Evolutionary conservation across 2,888 invertebrate species (phyloP).

Genomic region (Eupsilia transversa): DNA sequence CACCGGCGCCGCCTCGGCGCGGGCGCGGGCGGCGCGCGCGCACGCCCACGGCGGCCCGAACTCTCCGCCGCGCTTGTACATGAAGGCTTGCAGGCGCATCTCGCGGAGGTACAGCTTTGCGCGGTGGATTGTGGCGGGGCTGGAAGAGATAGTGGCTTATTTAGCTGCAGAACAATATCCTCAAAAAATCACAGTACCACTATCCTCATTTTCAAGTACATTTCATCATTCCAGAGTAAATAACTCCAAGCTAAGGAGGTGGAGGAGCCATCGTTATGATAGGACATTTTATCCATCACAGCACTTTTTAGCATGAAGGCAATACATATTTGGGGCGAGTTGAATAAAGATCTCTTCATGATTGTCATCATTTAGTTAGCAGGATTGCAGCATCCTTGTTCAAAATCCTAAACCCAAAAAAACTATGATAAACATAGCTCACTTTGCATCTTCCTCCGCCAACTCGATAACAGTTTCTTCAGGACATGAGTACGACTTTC

Average conservation of each 20-base stretch:
- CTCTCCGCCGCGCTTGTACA: slow-evolving; percentile 94
- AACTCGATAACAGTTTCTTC: slow-evolving; percentile 93
- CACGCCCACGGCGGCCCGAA: slow-evolving; percentile 94
- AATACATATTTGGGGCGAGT: background rate
- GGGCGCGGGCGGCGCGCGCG: slow-evolving; percentile 83
- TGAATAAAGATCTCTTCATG: background rate
- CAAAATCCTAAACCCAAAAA: background rate
- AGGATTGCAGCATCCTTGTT: background rate
- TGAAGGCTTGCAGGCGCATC: slow-evolving; percentile 96
- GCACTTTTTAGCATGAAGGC: background rate
- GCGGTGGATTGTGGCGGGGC: slow-evolving; percentile 85
- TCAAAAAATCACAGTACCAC: background rate
- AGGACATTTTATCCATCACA: background rate
- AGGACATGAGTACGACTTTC: slow-evolving; percentile 95
- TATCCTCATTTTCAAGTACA: background rate
- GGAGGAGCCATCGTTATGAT: background rate
- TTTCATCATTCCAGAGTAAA: background rate
- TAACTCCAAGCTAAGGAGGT: background rate
- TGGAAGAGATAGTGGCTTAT: slow-evolving; percentile 61
- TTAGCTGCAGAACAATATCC: background rate
- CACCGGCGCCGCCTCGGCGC: slow-evolving; percentile 96
- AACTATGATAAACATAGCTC: slow-evolving; percentile 57
- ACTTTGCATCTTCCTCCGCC: slow-evolving; percentile 88
- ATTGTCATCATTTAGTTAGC: background rate
- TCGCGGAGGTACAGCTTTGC: slow-evolving; percentile 92